Conservation (phyloP, 2,888 invertebrate species). For the Amitus sp. region DNA sequence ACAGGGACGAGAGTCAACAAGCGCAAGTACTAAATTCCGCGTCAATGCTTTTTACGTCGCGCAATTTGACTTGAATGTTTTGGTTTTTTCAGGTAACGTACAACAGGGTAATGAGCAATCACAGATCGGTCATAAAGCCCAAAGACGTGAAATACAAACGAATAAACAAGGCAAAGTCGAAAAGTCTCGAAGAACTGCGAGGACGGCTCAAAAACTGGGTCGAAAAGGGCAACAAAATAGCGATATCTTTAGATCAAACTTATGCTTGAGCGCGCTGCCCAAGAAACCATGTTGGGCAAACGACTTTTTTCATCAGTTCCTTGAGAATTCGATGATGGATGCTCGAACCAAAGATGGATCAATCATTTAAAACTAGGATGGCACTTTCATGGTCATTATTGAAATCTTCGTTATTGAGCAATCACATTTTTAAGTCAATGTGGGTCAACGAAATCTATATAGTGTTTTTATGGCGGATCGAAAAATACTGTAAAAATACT, state of each 20-base stretch:
- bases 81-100: constrained; percentile 71
- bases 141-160: constrained; percentile 92
- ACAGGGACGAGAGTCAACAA: constrained; percentile 59
- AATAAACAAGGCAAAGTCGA: constrained; percentile 90
- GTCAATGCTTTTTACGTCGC: too few relatives aligned
- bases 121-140: constrained; percentile 88
- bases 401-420: too few relatives aligned
- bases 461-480: too few relatives aligned
- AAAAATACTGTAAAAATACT: too few relatives aligned
- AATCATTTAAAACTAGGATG: too few relatives aligned
- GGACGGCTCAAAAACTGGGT: constrained; percentile 88
- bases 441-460: too few relatives aligned
- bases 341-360: too few relatives aligned
- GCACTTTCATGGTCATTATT: too few relatives aligned
- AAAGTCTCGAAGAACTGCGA: constrained; percentile 85
- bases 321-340: too few relatives aligned
- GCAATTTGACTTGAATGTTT: too few relatives aligned
- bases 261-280: constrained; percentile 59
- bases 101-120: constrained; percentile 90
- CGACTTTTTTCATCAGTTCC: not conserved
- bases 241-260: constrained; percentile 75
- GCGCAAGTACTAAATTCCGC: constrained; percentile 53
- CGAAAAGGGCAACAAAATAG: constrained; percentile 78
- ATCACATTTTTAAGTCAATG: too few relatives aligned
- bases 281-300: too few relatives aligned